Conservation (phyloP, 2,888 invertebrate genomes). For the Noctua comes region DNA sequence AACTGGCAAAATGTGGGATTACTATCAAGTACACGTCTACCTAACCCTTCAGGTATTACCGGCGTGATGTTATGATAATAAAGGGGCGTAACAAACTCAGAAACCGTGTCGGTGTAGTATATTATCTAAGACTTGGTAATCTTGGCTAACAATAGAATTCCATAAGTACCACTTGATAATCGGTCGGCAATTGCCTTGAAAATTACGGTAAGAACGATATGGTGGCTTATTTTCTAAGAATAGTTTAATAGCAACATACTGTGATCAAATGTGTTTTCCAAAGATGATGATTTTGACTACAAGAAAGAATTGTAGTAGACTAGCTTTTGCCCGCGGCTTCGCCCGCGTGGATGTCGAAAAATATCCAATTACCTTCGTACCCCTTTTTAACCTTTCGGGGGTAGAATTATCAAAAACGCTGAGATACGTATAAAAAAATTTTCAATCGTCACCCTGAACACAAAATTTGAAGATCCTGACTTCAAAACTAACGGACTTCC, state of each 20-base stretch:
- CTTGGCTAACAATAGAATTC: constrained; percentile 24
- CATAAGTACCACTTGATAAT: constrained; percentile 3
- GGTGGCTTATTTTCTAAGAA: neutral
- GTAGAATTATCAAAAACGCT: too few species aligned
- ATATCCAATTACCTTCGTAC: too few species aligned
- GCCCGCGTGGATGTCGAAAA: too few species aligned
- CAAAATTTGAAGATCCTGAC: too few species aligned
- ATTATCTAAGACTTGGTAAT: constrained; percentile 3
- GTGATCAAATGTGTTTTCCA: neutral
- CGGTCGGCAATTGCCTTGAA: constrained; percentile 5
- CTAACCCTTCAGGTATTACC: neutral
- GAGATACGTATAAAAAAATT: too few species aligned
- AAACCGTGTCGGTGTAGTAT: neutral
- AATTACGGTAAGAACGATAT: neutral
- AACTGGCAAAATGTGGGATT: too few species aligned
- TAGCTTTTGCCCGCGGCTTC: too few species aligned
- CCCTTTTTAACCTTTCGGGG: too few species aligned
- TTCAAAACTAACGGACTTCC: too few species aligned
- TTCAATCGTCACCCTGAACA: too few species aligned
- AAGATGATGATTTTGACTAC: neutral
- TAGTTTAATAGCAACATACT: neutral
- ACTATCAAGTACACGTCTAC: neutral
- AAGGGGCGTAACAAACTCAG: too few species aligned
- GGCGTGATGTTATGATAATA: neutral
- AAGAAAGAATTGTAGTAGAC: neutral